phyloP scores from a whole-genome alignment of 1,140 invertebrate species.

The Batillaria attramentaria region DNA sequence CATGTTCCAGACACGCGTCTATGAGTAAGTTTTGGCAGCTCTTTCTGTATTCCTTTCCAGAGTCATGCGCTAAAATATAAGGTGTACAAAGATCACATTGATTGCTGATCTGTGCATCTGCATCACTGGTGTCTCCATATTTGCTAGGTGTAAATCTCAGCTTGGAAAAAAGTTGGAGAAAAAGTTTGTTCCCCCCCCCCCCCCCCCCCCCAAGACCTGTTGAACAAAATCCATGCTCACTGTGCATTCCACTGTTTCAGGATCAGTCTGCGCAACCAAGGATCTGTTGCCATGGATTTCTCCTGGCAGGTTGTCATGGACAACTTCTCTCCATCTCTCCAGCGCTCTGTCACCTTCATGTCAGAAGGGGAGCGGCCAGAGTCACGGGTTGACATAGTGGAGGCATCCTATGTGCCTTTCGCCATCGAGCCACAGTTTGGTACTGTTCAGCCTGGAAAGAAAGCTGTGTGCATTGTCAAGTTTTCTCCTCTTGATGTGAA shows the following conservation, averaged over 20 bases:
- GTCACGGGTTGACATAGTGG: slow-evolving; percentile 59
- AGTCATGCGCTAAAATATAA: too few relatives aligned
- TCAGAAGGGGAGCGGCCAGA: slow-evolving; percentile 60
- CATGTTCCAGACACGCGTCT: slow-evolving; percentile 71
- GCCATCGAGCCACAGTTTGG: slow-evolving; percentile 67
- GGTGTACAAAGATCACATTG: too few relatives aligned
- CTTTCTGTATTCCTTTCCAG: background rate
- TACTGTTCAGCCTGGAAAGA: slow-evolving; percentile 63
- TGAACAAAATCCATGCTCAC: too few relatives aligned
- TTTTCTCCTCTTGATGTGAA: slow-evolving; percentile 72
- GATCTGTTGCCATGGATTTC: slow-evolving; percentile 67
- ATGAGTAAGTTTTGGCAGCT: slow-evolving; percentile 61
- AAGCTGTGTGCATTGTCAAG: slow-evolving; percentile 63
- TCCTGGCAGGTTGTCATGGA: slow-evolving; percentile 71
- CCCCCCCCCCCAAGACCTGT: too few relatives aligned
- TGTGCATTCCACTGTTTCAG: slow-evolving; percentile 52
- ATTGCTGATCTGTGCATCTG: too few relatives aligned
- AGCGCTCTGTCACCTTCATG: slow-evolving; percentile 66
- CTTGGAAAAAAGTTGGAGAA: too few relatives aligned
- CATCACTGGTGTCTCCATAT: too few relatives aligned
- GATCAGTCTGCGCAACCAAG: slow-evolving; percentile 65
- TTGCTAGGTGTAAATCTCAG: too few relatives aligned
- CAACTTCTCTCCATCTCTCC: slow-evolving; percentile 59
- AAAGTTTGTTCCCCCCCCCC: too few relatives aligned
- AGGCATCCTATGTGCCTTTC: slow-evolving; percentile 67